Conservation (phyloP, 2,113 vertebrate species). For the Anas platyrhynchos region DNA sequence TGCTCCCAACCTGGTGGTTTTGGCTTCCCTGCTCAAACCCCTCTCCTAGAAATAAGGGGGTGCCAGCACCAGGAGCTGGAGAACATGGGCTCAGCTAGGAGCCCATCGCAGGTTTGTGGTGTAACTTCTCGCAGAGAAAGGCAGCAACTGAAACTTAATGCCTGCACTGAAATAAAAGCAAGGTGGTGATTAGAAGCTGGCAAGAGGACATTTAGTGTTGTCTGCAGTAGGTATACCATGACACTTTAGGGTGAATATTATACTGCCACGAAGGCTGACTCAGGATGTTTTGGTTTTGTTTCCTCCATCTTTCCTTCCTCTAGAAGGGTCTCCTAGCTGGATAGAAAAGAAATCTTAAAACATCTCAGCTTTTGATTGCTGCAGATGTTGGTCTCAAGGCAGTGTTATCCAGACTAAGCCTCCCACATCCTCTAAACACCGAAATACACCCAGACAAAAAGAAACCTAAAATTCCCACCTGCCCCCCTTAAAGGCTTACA, state of each 20-base stretch:
- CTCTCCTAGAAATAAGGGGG: neutral
- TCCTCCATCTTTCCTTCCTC: neutral
- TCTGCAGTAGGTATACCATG: neutral
- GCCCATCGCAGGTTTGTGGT: too few relatives aligned
- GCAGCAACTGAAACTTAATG: neutral
- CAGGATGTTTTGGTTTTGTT: accelerated
- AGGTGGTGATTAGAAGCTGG: neutral
- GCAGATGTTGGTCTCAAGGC: neutral
- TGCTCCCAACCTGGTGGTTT: neutral
- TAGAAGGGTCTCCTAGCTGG: neutral
- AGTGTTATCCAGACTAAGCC: neutral
- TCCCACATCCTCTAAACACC: neutral
- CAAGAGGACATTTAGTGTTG: neutral
- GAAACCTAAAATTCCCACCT: too few relatives aligned
- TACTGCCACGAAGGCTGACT: neutral
- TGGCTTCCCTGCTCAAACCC: neutral
- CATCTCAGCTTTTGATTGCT: neutral
- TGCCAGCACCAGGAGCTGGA: neutral
- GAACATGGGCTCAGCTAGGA: neutral
- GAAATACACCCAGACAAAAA: neutral
- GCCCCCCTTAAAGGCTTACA: neutral
- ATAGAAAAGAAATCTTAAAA: neutral
- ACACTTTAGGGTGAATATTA: neutral
- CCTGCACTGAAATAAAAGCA: neutral
- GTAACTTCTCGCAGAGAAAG: neutral